Base-by-base conservation (phyloP, 92 coral and sea anemone species). In the Epizoanthus scotinus region DNA sequence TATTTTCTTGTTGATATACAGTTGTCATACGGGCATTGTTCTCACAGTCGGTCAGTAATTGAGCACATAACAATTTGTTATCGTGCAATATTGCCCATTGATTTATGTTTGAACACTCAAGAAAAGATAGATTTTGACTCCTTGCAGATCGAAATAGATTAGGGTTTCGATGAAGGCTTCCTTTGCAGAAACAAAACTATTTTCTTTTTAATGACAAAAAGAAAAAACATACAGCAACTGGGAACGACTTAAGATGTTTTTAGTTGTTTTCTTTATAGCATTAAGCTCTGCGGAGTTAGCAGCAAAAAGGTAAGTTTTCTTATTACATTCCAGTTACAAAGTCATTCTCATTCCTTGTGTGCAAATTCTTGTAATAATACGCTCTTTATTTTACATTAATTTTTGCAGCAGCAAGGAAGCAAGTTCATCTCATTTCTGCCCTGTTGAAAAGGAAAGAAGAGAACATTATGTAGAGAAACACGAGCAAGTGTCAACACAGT, bases 341-440 rank as follows among this genome's bases (percentile, higher is more conserved):
- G 54, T 40, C 70, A 2, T 59, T 59, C 42, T 24, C 29, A 5
- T 3, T 25, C 19, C 24, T 50, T 12, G 2, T 9, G 0, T 69
- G 28, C 19, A 1, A 2, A 22, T 9, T 19, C 14, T 38, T 29
- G 80, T 19, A 29, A 56, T 10, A 28, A 31, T 36, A 24, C 57
- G 38, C 15, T 60, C 42, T 59, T 15, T n/a, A 52, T 26, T 18
- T 28, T 31, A 38, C 18, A 20, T 21, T 49, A 34, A 56, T 20
- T 6, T 75, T 47, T 38, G 81, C 14, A 38, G 5, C 22, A 52
- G 28, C 2, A 21, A 57, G 38, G 79, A 55, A 20, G 44, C 40
- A 17, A 42, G 67, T 47, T 59, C 69, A 20, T 73, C 79, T 18
- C 82, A 87, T 78, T 83, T 88, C 79, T 88, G 91, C 36, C 91